Conservation (phyloP, 2,797 vertebrate genomes). For the Fundulus diaphanus region DNA sequence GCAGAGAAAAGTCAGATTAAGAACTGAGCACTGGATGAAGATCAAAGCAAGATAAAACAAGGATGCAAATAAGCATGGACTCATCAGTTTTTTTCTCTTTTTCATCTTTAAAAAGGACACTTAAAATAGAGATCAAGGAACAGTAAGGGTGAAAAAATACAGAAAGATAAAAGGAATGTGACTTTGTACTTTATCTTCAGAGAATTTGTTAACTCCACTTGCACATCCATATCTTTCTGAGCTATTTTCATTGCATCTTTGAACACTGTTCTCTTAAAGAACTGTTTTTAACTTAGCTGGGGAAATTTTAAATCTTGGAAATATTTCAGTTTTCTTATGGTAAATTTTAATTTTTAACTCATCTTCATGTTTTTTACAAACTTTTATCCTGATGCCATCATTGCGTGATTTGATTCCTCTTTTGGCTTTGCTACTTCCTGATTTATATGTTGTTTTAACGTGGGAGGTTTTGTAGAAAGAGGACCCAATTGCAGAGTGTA, state of each 20-base stretch:
- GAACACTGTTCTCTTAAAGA: not conserved
- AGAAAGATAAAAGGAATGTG: constrained; percentile 34
- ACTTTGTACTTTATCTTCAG: constrained; percentile 14
- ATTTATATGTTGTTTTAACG: constrained; percentile 1
- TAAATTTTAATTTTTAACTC: not conserved
- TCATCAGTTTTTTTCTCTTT: constrained; percentile 23
- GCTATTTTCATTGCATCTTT: not conserved
- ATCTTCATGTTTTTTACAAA: not conserved
- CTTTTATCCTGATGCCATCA: constrained; percentile 1
- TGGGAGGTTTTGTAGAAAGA: too few species aligned
- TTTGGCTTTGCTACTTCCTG: not conserved
- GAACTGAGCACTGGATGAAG: constrained; percentile 32
- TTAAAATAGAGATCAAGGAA: constrained; percentile 36
- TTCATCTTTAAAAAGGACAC: constrained; percentile 30
- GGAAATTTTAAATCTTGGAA: not conserved
- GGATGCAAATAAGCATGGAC: constrained; percentile 46
- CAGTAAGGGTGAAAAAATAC: constrained; percentile 5
- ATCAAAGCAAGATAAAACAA: constrained; percentile 57
- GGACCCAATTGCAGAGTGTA: too few species aligned
- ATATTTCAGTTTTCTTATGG: not conserved
- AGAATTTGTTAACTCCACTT: not conserved
- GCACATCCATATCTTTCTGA: not conserved
- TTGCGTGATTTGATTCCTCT: constrained; percentile 11
- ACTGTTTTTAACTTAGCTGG: not conserved
- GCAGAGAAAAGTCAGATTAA: constrained; percentile 28